Evolutionary conservation across 2,888 invertebrate species (phyloP).

Genomic region (Hydraecia micacea): DNA sequence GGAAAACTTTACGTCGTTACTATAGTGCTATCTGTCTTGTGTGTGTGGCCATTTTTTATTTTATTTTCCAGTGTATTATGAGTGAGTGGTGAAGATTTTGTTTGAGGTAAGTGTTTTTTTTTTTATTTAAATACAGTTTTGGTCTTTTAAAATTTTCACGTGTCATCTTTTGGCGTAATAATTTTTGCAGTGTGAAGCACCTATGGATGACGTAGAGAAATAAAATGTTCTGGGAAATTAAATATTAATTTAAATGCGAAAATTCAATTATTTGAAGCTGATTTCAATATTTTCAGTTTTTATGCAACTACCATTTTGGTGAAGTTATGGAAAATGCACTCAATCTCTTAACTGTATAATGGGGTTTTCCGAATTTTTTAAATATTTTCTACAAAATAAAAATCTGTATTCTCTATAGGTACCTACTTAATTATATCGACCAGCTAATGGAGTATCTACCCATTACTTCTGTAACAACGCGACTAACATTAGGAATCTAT

Average conservation of each 20-base stretch:
- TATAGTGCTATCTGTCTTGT: constrained; percentile 52
- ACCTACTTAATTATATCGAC: neutral
- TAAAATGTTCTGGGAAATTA: neutral
- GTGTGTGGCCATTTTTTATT: constrained; percentile 65
- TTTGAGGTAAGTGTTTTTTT: constrained; percentile 57
- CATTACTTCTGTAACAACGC: neutral
- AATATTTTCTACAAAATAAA: neutral
- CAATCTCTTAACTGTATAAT: neutral
- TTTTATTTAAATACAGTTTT: neutral
- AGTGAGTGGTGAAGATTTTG: constrained; percentile 57
- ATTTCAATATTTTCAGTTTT: neutral
- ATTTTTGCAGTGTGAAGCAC: neutral
- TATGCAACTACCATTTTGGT: neutral
- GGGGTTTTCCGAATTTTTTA: too few species aligned
- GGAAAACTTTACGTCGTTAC: constrained; percentile 84
- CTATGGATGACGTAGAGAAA: neutral
- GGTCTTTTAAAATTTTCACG: neutral
- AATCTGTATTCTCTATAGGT: neutral
- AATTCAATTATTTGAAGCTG: neutral
- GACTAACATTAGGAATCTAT: neutral
- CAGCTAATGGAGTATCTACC: neutral
- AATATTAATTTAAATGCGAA: neutral
- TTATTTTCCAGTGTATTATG: constrained; percentile 62
- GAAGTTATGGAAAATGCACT: neutral
- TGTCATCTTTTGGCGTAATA: neutral